A percentile compares a stretch with the other conserved stretches of the same genome.
Conservation (phyloP, 2,797 vertebrate species). For the Poecilia gillii region DNA sequence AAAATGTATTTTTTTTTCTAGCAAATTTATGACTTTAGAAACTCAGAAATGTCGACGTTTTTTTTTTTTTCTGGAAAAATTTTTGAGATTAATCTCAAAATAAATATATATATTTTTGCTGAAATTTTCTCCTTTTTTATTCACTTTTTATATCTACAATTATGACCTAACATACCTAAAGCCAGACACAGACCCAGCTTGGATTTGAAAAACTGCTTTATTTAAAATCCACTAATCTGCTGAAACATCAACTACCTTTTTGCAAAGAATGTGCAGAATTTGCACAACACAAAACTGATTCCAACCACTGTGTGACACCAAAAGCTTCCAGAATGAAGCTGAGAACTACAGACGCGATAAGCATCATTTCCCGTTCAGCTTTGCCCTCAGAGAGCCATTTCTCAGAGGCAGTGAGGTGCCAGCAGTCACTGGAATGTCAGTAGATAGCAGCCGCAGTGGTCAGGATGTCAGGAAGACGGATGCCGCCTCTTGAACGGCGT, state of each 20-base stretch:
- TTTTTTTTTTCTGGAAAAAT: too few species aligned
- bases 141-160: too few species aligned
- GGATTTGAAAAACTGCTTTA: too few species aligned
- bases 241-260: background rate
- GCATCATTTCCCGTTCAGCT: background rate
- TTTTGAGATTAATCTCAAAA: too few species aligned
- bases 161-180: too few species aligned
- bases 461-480: slow-evolving; percentile 19
- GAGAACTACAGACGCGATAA: background rate
- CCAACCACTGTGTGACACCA: background rate
- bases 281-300: background rate
- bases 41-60: too few species aligned
- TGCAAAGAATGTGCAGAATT: background rate
- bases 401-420: background rate
- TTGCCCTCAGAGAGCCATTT: background rate
- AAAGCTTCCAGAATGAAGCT: background rate
- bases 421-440: slow-evolving; percentile 13
- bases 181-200: too few species aligned
- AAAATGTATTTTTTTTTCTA: too few species aligned
- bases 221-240: background rate
- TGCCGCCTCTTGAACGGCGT: slow-evolving; percentile 34
- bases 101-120: too few species aligned
- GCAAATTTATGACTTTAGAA: too few species aligned
- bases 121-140: too few species aligned
- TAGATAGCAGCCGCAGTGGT: background rate